Conservation (phyloP, 2,888 invertebrate genomes). For the Pachymerium ferrugineum region DNA sequence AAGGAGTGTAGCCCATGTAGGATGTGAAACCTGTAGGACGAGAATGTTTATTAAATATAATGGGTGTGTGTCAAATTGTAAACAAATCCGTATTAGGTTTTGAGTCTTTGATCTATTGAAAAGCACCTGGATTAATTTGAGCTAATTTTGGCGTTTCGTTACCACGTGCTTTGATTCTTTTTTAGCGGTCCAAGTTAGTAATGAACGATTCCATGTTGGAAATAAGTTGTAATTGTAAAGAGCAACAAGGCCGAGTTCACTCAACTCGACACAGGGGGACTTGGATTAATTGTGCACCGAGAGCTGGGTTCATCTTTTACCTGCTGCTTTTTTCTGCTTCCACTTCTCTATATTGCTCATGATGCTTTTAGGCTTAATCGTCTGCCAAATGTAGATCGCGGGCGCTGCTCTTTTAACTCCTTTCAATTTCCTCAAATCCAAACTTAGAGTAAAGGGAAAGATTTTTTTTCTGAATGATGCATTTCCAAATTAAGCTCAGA, state of each 20-base stretch:
- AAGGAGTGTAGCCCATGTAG: conserved; percentile 35
- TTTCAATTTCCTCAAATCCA: not conserved
- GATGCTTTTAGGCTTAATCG: not conserved
- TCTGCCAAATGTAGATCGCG: not conserved
- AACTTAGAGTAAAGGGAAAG: not conserved
- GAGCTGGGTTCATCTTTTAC: conserved; percentile 25
- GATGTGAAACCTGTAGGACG: conserved; percentile 35
- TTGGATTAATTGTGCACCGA: not conserved
- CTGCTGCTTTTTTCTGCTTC: conserved; percentile 37
- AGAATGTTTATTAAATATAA: not conserved
- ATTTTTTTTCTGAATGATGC: not conserved
- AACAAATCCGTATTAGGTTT: conserved; percentile 9
- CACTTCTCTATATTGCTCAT: conserved; percentile 38
- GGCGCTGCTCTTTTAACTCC: not conserved
- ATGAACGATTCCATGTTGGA: conserved; percentile 31
- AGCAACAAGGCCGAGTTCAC: conserved; percentile 14
- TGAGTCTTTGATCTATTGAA: not conserved
- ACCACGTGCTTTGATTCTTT: conserved; percentile 33
- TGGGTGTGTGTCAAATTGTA: not conserved
- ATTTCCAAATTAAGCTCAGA: conserved; percentile 13
- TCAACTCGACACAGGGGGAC: not conserved
- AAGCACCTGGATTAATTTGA: not conserved
- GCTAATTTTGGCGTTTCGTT: not conserved
- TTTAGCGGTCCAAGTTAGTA: conserved; percentile 34
- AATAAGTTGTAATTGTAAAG: not conserved